Conservation (phyloP, 2,113 vertebrate species). For the Colinus virginianus region DNA sequence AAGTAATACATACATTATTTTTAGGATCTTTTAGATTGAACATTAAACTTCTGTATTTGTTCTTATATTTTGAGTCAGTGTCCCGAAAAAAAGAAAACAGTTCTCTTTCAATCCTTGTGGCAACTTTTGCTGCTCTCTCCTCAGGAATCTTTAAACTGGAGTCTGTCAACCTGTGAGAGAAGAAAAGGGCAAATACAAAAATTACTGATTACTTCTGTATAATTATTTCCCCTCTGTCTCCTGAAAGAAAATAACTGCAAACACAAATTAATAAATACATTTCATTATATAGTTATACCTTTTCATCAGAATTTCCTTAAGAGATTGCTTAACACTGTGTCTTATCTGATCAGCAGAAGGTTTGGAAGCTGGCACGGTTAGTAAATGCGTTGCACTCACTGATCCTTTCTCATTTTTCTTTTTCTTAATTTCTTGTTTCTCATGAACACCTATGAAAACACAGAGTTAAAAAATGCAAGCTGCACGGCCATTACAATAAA, state of each 20-base stretch:
- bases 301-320: conserved; percentile 94
- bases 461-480: not conserved
- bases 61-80: conserved; percentile 98
- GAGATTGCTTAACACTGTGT: conserved; percentile 92
- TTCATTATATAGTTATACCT: conserved; percentile 79
- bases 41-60: conserved; percentile 97
- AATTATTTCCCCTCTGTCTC: not conserved
- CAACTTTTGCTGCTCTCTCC: conserved; percentile 92
- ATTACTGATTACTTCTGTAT: not conserved
- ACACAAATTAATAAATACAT: not conserved
- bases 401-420: conserved; percentile 81
- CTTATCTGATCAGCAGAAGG: conserved; percentile 95
- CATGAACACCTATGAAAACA: conserved; percentile 78
- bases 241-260: not conserved
- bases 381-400: conserved; percentile 25
- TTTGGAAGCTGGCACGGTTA: conserved; percentile 80
- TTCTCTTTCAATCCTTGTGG: conserved; percentile 92
- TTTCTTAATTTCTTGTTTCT: conserved; percentile 87
- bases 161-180: conserved; percentile 87
- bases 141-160: conserved; percentile 90
- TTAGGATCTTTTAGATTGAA: conserved; percentile 98
- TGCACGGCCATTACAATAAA: not conserved
- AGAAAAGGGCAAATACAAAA: not conserved
- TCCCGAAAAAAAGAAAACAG: conserved; percentile 95
- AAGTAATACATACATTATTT: conserved; percentile 90